A percentile compares a stretch with the other conserved stretches of the same genome.
Conservation (phyloP, 2,888 invertebrate species). For the Lypha dubia region DNA sequence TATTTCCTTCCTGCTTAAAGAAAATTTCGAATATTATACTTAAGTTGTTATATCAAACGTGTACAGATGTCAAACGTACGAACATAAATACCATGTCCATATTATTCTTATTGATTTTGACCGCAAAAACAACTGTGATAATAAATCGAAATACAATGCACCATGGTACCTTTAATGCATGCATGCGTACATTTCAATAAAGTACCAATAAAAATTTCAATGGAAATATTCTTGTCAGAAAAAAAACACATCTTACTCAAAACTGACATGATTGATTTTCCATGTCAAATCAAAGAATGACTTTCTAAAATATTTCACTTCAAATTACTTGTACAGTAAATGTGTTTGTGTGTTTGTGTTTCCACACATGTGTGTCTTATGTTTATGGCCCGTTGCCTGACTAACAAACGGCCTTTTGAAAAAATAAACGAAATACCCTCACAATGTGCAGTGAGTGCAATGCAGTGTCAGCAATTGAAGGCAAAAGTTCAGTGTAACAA, state of each 20-base stretch:
- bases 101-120: neutral
- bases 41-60: neutral
- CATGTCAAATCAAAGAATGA: constrained; percentile 76
- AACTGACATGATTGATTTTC: constrained; percentile 81
- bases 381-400: neutral
- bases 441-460: constrained; percentile 43
- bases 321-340: constrained; percentile 33
- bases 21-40: too few relatives aligned
- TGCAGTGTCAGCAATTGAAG: constrained; percentile 48
- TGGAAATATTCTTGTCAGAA: constrained; percentile 74
- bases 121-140: constrained; percentile 9
- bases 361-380: neutral
- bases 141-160: constrained; percentile 34
- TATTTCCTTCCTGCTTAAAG: too few relatives aligned
- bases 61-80: neutral
- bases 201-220: constrained; percentile 15
- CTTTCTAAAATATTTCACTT: constrained; percentile 80
- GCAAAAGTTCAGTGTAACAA: constrained; percentile 71
- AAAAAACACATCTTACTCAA: constrained; percentile 81
- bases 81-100: neutral
- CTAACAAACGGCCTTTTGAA: neutral
- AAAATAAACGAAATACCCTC: constrained; percentile 10
- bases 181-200: neutral
- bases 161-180: constrained; percentile 12
- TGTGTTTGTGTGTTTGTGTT: neutral